phyloP scores from a whole-genome alignment of 2,888 invertebrate genomes.

The Pachydiplax longipennis region DNA sequence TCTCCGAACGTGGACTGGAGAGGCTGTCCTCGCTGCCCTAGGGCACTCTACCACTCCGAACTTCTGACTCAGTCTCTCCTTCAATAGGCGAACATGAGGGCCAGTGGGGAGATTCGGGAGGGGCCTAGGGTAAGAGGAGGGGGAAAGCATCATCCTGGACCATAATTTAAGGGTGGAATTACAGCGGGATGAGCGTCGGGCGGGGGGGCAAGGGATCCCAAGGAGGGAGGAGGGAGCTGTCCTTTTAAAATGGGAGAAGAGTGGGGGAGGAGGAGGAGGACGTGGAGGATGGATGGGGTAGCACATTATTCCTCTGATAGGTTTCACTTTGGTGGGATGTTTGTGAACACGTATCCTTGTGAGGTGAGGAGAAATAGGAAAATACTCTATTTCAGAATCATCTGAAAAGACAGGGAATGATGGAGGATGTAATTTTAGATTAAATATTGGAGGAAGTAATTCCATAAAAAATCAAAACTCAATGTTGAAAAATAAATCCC shows the following conservation, averaged over 20 bases:
- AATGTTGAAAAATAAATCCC: background rate
- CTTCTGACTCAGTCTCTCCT: slow-evolving; percentile 70
- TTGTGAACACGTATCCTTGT: slow-evolving; percentile 82
- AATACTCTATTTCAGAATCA: slow-evolving; percentile 80
- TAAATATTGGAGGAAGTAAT: background rate
- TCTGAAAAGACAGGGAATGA: slow-evolving; percentile 66
- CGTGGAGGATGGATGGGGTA: slow-evolving; percentile 60
- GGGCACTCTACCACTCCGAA: slow-evolving; percentile 53
- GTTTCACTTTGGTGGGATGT: slow-evolving; percentile 62
- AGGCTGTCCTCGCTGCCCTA: background rate
- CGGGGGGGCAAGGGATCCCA: slow-evolving; percentile 74
- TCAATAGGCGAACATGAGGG: slow-evolving; percentile 68
- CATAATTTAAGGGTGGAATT: slow-evolving; percentile 74
- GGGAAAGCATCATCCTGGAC: slow-evolving; percentile 60
- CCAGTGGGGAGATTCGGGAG: slow-evolving; percentile 18
- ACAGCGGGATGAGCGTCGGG: slow-evolving; percentile 77
- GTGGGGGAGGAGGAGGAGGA: slow-evolving; percentile 61
- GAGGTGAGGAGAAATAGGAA: slow-evolving; percentile 80
- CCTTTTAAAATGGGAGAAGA: slow-evolving; percentile 69
- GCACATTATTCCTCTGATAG: slow-evolving; percentile 67
- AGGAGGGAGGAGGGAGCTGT: slow-evolving; percentile 64
- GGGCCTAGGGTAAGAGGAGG: slow-evolving; percentile 54
- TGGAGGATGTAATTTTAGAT: background rate
- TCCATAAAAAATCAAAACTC: background rate
- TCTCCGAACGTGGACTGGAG: background rate